A percentile compares a stretch with the other conserved stretches of the same genome.
Evolutionary conservation across 92 coral and sea anemone genomes (phyloP).

Genomic region (Actinostola sp.): DNA sequence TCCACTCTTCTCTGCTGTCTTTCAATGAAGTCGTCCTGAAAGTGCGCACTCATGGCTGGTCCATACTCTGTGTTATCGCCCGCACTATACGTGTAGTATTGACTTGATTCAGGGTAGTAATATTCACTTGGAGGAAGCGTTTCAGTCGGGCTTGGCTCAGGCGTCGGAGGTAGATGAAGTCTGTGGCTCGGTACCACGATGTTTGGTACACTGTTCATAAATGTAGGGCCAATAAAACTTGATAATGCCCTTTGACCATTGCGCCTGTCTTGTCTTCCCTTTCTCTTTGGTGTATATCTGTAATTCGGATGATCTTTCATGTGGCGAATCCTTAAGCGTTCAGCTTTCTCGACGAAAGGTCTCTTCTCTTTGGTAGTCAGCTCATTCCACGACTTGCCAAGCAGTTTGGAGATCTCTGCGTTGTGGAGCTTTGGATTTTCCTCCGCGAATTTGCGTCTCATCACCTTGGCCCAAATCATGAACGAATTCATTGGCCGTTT

Average conservation of each 20-base stretch:
- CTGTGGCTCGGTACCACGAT: conserved; percentile 57
- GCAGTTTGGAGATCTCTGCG: conserved; percentile 96
- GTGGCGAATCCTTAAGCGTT: conserved; percentile 91
- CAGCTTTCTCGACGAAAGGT: conserved; percentile 98
- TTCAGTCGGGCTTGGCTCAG: conserved; percentile 66
- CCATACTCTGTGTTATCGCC: conserved; percentile 34
- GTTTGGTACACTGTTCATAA: conserved; percentile 62
- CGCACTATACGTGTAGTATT: conserved; percentile 39
- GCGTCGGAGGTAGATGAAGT: conserved; percentile 72
- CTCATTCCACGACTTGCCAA: conserved; percentile 99
- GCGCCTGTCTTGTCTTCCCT: conserved; percentile 70
- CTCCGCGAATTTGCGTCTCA: conserved; percentile 98
- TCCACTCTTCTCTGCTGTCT: conserved; percentile 21
- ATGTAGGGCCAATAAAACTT: conserved; percentile 60
- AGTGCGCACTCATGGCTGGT: conserved; percentile 20
- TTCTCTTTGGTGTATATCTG: conserved; percentile 91
- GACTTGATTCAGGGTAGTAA: conserved; percentile 24
- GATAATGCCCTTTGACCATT: conserved; percentile 66
- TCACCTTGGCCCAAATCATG: conserved; percentile 99
- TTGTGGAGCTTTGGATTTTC: conserved; percentile 98
- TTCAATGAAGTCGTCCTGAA: conserved; percentile 12
- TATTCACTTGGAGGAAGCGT: conserved; percentile 33
- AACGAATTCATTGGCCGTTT: conserved; percentile 99
- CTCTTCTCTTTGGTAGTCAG: conserved; percentile 98
- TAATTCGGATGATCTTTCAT: conserved; percentile 99